phyloP scores from a whole-genome alignment of 2,113 vertebrate genomes.

The Oreochromis tanganicae region DNA sequence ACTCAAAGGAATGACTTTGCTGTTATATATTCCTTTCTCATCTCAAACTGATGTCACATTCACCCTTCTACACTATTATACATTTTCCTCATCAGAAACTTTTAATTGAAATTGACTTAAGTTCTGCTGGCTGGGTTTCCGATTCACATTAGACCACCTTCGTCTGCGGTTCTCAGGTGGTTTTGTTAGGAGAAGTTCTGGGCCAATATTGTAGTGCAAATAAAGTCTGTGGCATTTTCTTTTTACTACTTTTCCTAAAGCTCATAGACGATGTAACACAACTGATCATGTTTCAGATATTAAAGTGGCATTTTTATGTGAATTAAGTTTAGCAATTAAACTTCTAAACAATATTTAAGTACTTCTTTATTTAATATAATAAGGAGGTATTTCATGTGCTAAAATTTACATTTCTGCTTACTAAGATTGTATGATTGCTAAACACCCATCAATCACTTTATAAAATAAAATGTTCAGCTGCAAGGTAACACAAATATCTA shows the following conservation, averaged over 20 bases:
- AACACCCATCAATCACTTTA: not conserved
- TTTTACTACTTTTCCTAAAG: not conserved
- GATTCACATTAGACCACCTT: not conserved
- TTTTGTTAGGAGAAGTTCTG: not conserved
- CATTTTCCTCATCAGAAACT: not conserved
- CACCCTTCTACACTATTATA: not conserved
- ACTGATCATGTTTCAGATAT: not conserved
- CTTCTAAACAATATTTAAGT: not conserved
- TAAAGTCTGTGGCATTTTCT: not conserved
- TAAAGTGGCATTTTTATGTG: not conserved
- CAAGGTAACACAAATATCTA: not conserved
- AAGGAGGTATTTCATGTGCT: not conserved
- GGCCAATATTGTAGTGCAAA: not conserved
- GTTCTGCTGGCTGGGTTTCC: not conserved
- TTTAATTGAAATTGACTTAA: conserved; percentile 1
- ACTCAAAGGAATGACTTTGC: not conserved
- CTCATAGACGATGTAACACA: not conserved
- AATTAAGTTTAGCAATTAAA: not conserved
- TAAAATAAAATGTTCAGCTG: not conserved
- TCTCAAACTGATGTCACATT: not conserved
- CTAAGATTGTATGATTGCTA: not conserved
- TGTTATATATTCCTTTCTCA: not conserved
- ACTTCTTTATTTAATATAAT: not conserved
- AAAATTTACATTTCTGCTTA: not conserved
- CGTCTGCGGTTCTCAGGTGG: not conserved